A percentile compares a stretch with the other conserved stretches of the same genome.
Evolutionary conservation across 2,888 invertebrate species (phyloP).

Genomic region (Sarcophaga carnaria): DNA sequence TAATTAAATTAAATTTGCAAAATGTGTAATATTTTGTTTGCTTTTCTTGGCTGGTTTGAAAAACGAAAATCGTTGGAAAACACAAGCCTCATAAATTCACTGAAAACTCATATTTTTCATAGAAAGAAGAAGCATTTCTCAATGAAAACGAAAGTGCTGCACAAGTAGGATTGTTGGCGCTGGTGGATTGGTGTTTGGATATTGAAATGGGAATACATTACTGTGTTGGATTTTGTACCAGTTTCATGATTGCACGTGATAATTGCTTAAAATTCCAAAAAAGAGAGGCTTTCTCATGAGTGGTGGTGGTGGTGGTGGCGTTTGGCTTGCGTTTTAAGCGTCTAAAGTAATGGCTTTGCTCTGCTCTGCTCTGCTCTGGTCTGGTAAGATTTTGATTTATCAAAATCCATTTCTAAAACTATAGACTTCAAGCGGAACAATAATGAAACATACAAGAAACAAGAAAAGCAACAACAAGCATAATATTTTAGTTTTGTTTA

Average conservation of each 20-base stretch:
- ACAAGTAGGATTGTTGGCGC: neutral
- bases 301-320: neutral
- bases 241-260: constrained; percentile 74
- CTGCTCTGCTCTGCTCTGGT: constrained; percentile 53
- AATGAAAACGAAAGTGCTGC: constrained; percentile 71
- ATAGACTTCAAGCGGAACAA: constrained; percentile 51
- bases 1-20: constrained; percentile 50
- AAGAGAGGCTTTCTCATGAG: neutral
- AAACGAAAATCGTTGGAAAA: neutral
- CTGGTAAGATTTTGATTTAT: constrained; percentile 67
- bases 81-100: neutral
- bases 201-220: constrained; percentile 50
- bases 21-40: constrained; percentile 44
- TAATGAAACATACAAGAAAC: too few relatives aligned
- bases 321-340: constrained; percentile 58
- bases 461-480: constrained; percentile 33
- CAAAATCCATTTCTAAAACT: constrained; percentile 55
- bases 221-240: constrained; percentile 72
- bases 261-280: constrained; percentile 63
- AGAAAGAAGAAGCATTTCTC: constrained; percentile 51
- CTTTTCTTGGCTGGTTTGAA: constrained; percentile 50
- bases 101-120: constrained; percentile 26
- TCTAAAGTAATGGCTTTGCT: constrained; percentile 3
- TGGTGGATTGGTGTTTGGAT: constrained; percentile 52
- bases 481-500: constrained; percentile 48